phyloP scores from a whole-genome alignment of 2,888 invertebrate genomes.

The Brenthis hecate region DNA sequence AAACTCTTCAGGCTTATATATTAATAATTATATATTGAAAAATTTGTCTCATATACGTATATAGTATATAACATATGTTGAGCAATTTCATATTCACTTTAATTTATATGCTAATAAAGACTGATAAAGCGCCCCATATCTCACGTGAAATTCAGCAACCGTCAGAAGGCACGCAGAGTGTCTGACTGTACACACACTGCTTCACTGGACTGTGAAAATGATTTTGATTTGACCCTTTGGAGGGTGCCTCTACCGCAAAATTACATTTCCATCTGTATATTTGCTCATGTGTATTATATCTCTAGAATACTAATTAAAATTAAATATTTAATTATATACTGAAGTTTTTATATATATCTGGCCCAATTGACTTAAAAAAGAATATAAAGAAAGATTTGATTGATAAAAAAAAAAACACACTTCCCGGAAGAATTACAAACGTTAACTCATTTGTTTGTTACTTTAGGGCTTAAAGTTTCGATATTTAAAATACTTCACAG shows the following conservation, averaged over 20 bases:
- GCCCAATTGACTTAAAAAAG: neutral
- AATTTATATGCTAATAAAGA: neutral
- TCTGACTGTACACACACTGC: slow-evolving; percentile 57
- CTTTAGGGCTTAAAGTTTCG: no score
- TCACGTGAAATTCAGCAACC: slow-evolving; percentile 31
- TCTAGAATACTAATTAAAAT: slow-evolving; percentile 35
- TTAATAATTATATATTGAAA: no score
- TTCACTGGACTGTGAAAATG: slow-evolving; percentile 81
- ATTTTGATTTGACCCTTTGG: slow-evolving; percentile 82
- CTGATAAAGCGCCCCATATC: slow-evolving; percentile 6
- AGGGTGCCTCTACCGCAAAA: slow-evolving; percentile 77
- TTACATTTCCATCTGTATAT: slow-evolving; percentile 78
- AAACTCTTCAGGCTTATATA: no score
- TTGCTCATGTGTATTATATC: slow-evolving; percentile 56
- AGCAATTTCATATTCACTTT: neutral
- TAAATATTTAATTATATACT: slow-evolving; percentile 13
- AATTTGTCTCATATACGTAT: no score
- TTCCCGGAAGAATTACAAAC: no score
- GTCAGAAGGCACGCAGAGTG: slow-evolving; percentile 43
- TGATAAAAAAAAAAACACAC: no score
- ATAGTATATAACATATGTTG: neutral
- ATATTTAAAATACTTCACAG: no score
- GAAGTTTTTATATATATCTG: neutral
- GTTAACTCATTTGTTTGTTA: no score
- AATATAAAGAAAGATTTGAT: no score